Evolutionary conservation across 92 coral and sea anemone species (phyloP).

Genomic region (Palythoa grandis): DNA sequence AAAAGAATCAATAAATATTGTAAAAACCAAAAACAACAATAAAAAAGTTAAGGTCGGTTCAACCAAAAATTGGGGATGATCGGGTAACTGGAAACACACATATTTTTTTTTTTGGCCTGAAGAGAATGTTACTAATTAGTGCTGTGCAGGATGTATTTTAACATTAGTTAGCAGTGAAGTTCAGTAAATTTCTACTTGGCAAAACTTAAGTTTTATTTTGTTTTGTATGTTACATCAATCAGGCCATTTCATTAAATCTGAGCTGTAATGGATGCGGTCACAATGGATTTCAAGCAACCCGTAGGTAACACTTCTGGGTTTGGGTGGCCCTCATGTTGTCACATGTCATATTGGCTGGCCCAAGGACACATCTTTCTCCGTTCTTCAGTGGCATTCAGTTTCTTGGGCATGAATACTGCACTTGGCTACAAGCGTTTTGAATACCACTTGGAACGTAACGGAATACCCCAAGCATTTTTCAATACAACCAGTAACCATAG

Average conservation of each 20-base stretch:
- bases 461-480: constrained; percentile 33
- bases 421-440: constrained; percentile 46
- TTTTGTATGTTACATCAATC: neutral
- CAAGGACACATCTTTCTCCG: constrained; percentile 35
- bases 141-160: too few relatives aligned
- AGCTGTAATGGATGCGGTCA: neutral
- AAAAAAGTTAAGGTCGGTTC: too few relatives aligned
- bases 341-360: constrained; percentile 46
- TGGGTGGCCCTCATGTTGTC: constrained; percentile 45
- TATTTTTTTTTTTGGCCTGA: too few relatives aligned
- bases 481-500: constrained; percentile 39
- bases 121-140: too few relatives aligned
- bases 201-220: neutral
- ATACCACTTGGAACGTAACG: constrained; percentile 42
- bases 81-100: too few relatives aligned
- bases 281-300: constrained; percentile 35
- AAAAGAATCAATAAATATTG: too few relatives aligned
- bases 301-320: constrained; percentile 44
- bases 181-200: neutral
- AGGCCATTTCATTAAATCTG: neutral
- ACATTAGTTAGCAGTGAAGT: neutral
- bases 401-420: constrained; percentile 45
- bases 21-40: too few relatives aligned
- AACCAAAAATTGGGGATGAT: too few relatives aligned
- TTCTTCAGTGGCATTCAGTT: constrained; percentile 33